Percentiles rank a stretch among this genome's conserved stretches.
Evolutionary conservation across 64 coral and sea anemone species (phyloP).

Genomic region (Montipora capricornis): DNA sequence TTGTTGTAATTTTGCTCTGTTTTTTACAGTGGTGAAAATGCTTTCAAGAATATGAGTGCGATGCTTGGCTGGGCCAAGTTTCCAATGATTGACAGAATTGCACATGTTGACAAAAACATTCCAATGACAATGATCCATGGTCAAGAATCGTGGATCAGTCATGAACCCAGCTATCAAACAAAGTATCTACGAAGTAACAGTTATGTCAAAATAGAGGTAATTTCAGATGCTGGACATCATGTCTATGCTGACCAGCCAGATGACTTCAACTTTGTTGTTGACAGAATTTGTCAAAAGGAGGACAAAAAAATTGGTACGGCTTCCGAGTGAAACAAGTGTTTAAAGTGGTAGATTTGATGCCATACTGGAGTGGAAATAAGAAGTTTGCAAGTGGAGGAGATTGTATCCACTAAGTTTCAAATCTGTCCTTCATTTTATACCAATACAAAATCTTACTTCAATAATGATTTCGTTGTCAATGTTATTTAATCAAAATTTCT

Average conservation of each 20-base stretch:
- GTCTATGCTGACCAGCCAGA: slow-evolving; percentile 92
- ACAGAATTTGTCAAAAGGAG: slow-evolving; percentile 62
- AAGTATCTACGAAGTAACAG: slow-evolving; percentile 47
- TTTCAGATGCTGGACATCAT: slow-evolving; percentile 90
- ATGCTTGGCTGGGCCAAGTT: slow-evolving; percentile 94
- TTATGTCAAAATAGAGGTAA: slow-evolving; percentile 65
- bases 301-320: slow-evolving; percentile 16
- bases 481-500: too few species aligned
- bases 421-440: too few species aligned
- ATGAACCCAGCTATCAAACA: slow-evolving; percentile 48
- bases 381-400: too few species aligned
- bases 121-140: slow-evolving; percentile 93
- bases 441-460: too few species aligned
- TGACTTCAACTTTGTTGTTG: slow-evolving; percentile 74
- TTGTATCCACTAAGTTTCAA: too few species aligned
- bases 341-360: neutral
- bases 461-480: too few species aligned
- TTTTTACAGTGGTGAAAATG: slow-evolving; percentile 88
- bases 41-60: slow-evolving; percentile 87
- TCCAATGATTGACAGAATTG: slow-evolving; percentile 93
- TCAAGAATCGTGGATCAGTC: slow-evolving; percentile 80
- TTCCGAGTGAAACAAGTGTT: neutral
- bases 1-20: neutral
- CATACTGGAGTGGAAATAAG: too few species aligned
- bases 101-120: slow-evolving; percentile 54